Base-by-base conservation (phyloP, 2,113 vertebrate genomes). In the Megaceryle torquata region DNA sequence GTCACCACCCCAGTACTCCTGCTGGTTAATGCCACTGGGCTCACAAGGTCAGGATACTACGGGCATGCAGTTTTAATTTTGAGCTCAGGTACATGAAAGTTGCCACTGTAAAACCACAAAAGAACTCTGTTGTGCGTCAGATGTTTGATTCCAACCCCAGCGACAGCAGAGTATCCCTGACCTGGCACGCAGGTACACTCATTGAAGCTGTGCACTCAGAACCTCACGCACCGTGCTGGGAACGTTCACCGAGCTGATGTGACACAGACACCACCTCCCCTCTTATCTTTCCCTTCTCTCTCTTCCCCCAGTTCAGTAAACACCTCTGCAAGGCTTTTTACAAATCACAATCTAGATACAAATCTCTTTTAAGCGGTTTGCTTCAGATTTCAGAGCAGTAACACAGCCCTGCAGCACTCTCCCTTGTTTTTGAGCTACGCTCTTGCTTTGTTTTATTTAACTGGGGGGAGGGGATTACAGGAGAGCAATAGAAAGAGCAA, bases 31-130 rank as follows among this genome's bases (percentile, higher is more conserved):
- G 75, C 68, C 28, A 9, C 70, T 6, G 20, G 84, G 88, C 82
- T 91, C 76, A 79, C 78, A 91, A 79, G 92, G 95, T 91, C 50
- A 6, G 3, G 88, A 88, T 50, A 64, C 65, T 83, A 10, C 54
- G 81, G 88, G 91, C 93, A 89, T 96, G 96, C 24, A 4, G 77
- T 80, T 97, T 94, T 25, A 17, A 95, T 95, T 97, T 82, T 86
- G 91, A 92, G 86, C 93, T 91, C 68, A 64, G 43, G 60, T 64
- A 64, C 22, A 17, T 53, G 77, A 68, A 96, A 97, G 79, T 48
- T 95, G 64, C 48, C n/a, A 43, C 61, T 64, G 71, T 93, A 91
- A 93, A 93, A 95, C 81, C 53, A 77, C 39, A 65, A 91, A 93
- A 51, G 37, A 94, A 97, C 56, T 74, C 63, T 91, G 94, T 92